A percentile compares a stretch with the other conserved stretches of the same genome.
phyloP scores from a whole-genome alignment of 2,113 vertebrate species.

The Xenus cinereus region DNA sequence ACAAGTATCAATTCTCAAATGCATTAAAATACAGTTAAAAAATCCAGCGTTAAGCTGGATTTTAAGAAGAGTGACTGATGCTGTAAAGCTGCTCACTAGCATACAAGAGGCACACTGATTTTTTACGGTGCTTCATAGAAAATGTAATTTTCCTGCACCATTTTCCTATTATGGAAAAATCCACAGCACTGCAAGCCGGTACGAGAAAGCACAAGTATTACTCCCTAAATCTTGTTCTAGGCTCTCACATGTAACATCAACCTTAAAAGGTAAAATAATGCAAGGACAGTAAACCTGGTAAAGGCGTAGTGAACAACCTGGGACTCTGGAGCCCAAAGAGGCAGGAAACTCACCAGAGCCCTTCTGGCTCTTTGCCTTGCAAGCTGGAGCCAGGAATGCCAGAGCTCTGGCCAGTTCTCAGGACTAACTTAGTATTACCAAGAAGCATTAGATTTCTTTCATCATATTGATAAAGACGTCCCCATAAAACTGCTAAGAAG shows the following conservation, averaged over 20 bases:
- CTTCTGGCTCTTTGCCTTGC: background rate
- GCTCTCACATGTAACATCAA: background rate
- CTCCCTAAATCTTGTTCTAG: background rate
- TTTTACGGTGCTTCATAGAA: background rate
- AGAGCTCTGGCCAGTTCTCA: background rate
- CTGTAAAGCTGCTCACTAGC: background rate
- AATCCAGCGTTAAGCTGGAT: background rate
- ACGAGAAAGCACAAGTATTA: background rate
- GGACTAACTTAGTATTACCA: background rate
- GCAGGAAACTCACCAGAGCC: background rate
- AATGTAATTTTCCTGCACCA: background rate
- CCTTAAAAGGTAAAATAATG: background rate
- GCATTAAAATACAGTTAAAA: background rate
- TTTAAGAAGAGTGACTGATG: background rate
- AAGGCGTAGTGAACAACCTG: background rate
- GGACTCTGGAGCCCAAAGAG: background rate
- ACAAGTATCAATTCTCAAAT: background rate
- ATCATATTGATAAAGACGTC: background rate
- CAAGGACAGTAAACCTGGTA: background rate
- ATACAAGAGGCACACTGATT: background rate
- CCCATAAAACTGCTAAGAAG: background rate
- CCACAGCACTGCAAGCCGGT: background rate
- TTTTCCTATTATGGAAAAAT: background rate
- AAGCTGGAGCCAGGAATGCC: background rate
- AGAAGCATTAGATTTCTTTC: background rate